Evolutionary conservation across 2,888 invertebrate species (phyloP), one percentile per base, ranked within the genome.

Genomic region (Pasiphila rectangulata): DNA sequence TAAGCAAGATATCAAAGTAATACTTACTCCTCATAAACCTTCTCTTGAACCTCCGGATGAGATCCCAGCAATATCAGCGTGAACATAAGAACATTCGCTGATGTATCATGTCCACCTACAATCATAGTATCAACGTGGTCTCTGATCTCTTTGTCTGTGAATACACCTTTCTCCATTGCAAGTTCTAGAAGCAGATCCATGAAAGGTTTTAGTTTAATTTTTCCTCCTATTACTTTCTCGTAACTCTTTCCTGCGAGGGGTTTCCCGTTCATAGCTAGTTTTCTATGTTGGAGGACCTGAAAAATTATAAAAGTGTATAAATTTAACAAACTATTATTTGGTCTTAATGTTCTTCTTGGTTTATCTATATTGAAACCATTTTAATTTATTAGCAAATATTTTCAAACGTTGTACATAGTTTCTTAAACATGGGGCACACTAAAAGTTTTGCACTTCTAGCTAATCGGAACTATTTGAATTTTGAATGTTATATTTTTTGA

Each of bases 61-160:
- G 79, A 75, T 0, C 86, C 90, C 3, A 90, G 54, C 50, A 88
- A 57, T 35, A 85, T 54, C 34, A 89, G 60, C 0, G 81, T 75
- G 47, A 75, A 89, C 74, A 83, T 77, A 1, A 86, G 69, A 0
- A 79, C 83, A 3, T 77, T 78, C 0, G 90, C 83, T 0, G 84
- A 79, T 0, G 89, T 90, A 53, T 90, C 86, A 58, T 88, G 83
- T 46, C 91, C 91, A 1, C 89, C 91, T 1, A 90, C 83, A 46
- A 91, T 89, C 75, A 91, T 90, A 0, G 91, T 91, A 53, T 90
- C 89, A 0, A 91, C 90, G 60, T 92, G 91, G 46, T 91, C 89
- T 48, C 89, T 69, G 4, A 92, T 75, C 60, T 91, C 90, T 38
- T 50, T 46, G 57, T 90, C 89, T 3, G 83, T 89, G 3, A 91